Base-by-base conservation (phyloP, 2,113 vertebrate genomes). In the Potamarius usumacintae region DNA sequence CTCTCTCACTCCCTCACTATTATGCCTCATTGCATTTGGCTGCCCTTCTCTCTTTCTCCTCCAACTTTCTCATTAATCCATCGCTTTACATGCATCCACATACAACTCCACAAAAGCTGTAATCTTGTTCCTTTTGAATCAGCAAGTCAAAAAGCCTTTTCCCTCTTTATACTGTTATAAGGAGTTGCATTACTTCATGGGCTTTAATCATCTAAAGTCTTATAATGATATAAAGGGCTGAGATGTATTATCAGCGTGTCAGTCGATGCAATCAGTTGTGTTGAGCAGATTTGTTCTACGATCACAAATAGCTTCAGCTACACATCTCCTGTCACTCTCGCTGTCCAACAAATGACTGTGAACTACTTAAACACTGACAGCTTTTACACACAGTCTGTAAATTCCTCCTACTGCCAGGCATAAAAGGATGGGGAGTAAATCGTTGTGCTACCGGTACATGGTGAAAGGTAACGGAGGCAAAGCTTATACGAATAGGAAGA, bases 281-380 rank as follows among this genome's bases (percentile, higher is more conserved):
- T 80, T 82, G 71, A 57, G 30, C 52, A 89, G 86, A 83, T 87
- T 42, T 72, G 82, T 79, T 71, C 53, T 63, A 79, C 76, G 77
- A 80, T 90, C 85, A 83, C 27, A 63, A 87, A 88, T 76, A 65
- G 74, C 87, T 81, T 74, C 85, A 83, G 85, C 78, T 88, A 89
- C 88, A 89, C 85, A 88, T 50, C 82, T 48, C 60, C 89, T 84
- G 83, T 91, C 90, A 91, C 52, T 89, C 84, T 74, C 18, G 5
- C 65, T 78, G 82, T 58, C 86, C 88, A 86, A 84, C 82, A 86
- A 89, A 89, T 89, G 57, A 88, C 74, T 88, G 25, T 42, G 77
- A 80, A 81, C 85, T 87, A 87, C 83, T 88, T 89, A 82, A 89
- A 83, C 85, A 83, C 83, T 90, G 90, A 90, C 86, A 88, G 90